phyloP scores from a whole-genome alignment of 2,113 vertebrate genomes.

The Gavialis gangeticus region DNA sequence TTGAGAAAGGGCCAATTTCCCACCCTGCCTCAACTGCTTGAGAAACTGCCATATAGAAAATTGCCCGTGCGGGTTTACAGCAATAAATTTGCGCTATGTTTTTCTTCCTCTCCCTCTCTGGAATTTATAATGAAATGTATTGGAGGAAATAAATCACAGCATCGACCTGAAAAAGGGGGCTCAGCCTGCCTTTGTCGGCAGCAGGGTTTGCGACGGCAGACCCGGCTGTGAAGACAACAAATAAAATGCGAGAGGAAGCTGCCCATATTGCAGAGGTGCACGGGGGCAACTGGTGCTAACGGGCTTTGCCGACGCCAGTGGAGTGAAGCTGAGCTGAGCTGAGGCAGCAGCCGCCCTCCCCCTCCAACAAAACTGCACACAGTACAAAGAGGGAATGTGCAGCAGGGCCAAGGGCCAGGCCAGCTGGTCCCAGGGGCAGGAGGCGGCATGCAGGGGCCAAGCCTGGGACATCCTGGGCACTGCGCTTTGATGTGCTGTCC shows the following conservation, averaged over 20 bases:
- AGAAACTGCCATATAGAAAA: neutral
- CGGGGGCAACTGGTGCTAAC: neutral
- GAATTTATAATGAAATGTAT: fast-evolving
- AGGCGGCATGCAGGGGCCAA: neutral
- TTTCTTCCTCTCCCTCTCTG: fast-evolving
- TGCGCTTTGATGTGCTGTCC: neutral
- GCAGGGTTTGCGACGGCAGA: neutral
- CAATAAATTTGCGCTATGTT: neutral
- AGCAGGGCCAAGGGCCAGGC: neutral
- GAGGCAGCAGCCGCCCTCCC: neutral
- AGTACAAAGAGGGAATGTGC: neutral
- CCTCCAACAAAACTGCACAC: neutral
- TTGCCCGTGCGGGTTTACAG: neutral
- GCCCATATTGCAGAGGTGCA: neutral
- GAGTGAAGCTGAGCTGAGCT: neutral
- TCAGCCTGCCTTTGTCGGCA: neutral
- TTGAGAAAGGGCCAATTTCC: neutral
- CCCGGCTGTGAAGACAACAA: neutral
- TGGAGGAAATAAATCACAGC: neutral
- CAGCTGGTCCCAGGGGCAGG: neutral
- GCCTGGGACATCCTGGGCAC: neutral
- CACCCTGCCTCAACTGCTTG: fast-evolving
- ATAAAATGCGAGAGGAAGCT: neutral
- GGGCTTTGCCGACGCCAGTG: neutral
- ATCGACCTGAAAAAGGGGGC: fast-evolving